A percentile compares a stretch with the other conserved stretches of the same genome.
phyloP scores from a whole-genome alignment of 2,113 vertebrate species.

The Podocnemis expansa region DNA sequence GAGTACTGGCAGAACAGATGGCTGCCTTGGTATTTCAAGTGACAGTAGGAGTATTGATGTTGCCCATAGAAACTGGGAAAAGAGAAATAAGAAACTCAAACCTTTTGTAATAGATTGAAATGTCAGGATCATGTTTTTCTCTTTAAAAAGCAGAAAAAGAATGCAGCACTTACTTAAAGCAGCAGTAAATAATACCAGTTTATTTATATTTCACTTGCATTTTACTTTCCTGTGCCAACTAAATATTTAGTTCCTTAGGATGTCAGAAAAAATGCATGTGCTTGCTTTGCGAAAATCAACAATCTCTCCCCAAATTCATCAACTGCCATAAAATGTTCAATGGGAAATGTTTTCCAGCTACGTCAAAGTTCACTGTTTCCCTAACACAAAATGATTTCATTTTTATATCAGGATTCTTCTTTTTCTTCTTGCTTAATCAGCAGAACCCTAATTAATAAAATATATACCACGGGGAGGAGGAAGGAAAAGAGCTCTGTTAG shows the following conservation, averaged over 20 bases:
- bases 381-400: not conserved
- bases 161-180: not conserved
- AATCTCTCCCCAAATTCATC: not conserved
- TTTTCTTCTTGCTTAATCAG: not conserved
- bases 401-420: not conserved
- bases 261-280: not conserved
- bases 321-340: not conserved
- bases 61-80: slow-evolving; percentile 5
- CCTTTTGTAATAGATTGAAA: slow-evolving; percentile 32
- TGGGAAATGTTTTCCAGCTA: not conserved
- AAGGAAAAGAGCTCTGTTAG: not conserved
- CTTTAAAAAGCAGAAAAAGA: not conserved
- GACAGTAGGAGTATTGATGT: not conserved
- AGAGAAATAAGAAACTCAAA: not conserved
- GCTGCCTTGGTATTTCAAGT: slow-evolving; percentile 56
- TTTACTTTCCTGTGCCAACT: not conserved
- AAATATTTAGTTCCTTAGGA: not conserved
- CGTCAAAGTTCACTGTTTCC: not conserved
- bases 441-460: not conserved
- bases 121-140: not conserved
- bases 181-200: not conserved
- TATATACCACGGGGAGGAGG: not conserved
- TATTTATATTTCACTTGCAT: not conserved
- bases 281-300: not conserved
- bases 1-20: slow-evolving; percentile 43